Base-by-base conservation (phyloP, 1,140 invertebrate species). In the Drosophila persimilis region DNA sequence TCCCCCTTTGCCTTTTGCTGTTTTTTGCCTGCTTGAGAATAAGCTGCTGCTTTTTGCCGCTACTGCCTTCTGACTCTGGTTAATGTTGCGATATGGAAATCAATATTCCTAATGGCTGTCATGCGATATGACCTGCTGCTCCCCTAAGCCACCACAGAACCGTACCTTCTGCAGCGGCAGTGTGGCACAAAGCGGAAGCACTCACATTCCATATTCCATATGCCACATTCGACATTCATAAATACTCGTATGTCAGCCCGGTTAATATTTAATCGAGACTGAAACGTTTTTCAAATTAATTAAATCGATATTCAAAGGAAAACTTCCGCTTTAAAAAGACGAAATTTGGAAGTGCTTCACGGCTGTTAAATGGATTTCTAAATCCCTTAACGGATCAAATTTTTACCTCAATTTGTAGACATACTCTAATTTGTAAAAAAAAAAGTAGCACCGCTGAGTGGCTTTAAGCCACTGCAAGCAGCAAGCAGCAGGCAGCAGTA, bases 11-110 rank as follows among this genome's bases (percentile, higher is more conserved):
- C 44, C 57, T 45, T n/a, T 48, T 41, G 15, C 9, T 47, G 29
- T 51, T 63, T 64, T 54, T 58, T 70, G 48, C 47, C 44, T 45
- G 53, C 77, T 66, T 29, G 54, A 43, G 48, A 67, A 67, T 69
- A 52, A 62, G 62, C 44, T 17, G 17, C 17, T 1, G 45, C 56
- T 69, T 69, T 64, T 77, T 31, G 31, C 8, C 2, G 2, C 31
- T 31, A 62, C 43, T 80, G 66, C 61, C 61, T 69, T 70, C 55
- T 66, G 73, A 77, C 73, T 73, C 63, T 64, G 52, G 73, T 66
- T 74, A 85, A 77, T 85, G 83, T 77, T 74, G 73, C 77, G 81
- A 85, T 86, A 86, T 85, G 81, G 77, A 85, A 85, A 85, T 85
- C 81, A 85, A 85, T 85, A 85, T 86, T 81, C 64, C 73, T 86